Conservation (phyloP, 2,888 invertebrate species). For the Imbricaverruca yamaguchii region DNA sequence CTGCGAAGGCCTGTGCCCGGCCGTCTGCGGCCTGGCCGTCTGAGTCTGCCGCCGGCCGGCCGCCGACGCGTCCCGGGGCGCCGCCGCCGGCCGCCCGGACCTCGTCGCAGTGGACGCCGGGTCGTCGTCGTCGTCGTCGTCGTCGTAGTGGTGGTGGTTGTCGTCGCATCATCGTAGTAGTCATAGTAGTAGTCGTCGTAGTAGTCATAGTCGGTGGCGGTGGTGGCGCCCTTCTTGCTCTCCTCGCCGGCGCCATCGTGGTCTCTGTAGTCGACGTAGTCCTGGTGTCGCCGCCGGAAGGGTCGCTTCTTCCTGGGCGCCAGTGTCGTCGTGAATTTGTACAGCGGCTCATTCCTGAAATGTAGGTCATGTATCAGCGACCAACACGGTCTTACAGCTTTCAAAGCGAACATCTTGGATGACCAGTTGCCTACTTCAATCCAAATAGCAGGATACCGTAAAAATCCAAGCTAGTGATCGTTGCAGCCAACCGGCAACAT, state of each 20-base stretch:
- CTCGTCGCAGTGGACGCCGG: not conserved
- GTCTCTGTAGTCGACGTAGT: not conserved
- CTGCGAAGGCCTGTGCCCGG: not conserved
- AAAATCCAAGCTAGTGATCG: too few species aligned
- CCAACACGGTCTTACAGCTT: too few species aligned
- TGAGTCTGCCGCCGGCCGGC: not conserved
- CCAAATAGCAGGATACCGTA: too few species aligned
- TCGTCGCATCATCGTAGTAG: not conserved
- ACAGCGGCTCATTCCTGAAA: slow-evolving; percentile 6
- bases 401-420: too few species aligned
- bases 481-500: too few species aligned
- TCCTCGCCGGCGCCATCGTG: not conserved
- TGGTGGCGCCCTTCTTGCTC: too few species aligned
- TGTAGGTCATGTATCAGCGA: too few species aligned
- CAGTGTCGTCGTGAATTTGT: not conserved
- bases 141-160: not conserved
- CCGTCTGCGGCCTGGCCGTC: not conserved
- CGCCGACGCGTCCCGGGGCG: not conserved
- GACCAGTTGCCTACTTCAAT: too few species aligned
- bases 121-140: not conserved
- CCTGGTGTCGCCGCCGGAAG: not conserved
- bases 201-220: not conserved
- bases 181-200: not conserved
- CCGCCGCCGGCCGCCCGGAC: not conserved
- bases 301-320: not conserved